phyloP scores from a whole-genome alignment of 2,888 invertebrate genomes.

The Uropetala carovei region DNA sequence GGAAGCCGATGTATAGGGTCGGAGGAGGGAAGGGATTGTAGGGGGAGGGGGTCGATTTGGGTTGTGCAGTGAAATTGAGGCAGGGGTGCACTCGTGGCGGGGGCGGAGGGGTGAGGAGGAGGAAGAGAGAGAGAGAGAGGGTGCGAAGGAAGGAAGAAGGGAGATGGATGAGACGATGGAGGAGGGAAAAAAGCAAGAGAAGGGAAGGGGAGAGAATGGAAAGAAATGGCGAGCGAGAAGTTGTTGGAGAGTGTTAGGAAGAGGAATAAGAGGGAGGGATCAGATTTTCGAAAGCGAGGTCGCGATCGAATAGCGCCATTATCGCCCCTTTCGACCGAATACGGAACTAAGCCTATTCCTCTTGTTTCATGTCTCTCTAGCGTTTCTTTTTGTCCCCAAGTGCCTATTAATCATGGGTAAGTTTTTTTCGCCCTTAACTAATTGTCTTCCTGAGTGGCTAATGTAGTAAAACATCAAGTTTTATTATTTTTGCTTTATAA shows the following conservation, averaged over 20 bases:
- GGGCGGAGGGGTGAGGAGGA: conserved; percentile 65
- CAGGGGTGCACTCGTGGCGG: neutral
- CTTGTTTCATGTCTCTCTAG: neutral
- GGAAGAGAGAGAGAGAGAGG: conserved; percentile 60
- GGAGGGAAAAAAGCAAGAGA: neutral
- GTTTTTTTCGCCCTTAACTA: neutral
- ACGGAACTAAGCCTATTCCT: neutral
- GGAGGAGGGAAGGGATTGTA: neutral
- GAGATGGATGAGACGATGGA: neutral
- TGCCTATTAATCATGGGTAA: neutral
- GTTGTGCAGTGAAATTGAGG: neutral
- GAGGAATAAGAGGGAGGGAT: conserved; percentile 70
- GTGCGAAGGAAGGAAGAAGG: conserved; percentile 51
- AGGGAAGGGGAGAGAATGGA: conserved; percentile 66
- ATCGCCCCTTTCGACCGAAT: conserved; percentile 40
- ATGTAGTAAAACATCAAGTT: neutral
- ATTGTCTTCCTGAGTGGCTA: neutral
- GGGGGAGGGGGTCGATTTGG: neutral
- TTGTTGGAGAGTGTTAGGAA: conserved; percentile 65
- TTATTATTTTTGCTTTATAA: too few species aligned
- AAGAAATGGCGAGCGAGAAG: conserved; percentile 70
- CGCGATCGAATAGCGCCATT: conserved; percentile 15
- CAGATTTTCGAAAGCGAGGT: conserved; percentile 16
- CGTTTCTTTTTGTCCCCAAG: conserved; percentile 6
- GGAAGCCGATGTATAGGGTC: conserved; percentile 3